These are phyloP conservation scores for Magallana angulata DNA, from an alignment of 1,140 invertebrate species.

Conservation along the genomic window DNA sequence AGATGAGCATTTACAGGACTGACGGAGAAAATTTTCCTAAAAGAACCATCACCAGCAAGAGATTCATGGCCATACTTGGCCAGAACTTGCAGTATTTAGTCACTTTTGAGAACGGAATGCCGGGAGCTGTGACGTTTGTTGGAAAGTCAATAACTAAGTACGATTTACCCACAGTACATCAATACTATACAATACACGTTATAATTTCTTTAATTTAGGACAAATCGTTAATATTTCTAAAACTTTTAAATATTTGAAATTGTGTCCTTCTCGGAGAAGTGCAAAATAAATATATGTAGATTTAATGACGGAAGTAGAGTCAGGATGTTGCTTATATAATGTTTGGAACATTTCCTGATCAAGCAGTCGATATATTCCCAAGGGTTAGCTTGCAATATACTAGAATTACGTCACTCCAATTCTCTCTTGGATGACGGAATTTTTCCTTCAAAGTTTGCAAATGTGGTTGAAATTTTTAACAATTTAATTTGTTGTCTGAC, in stretches of 20 bases:
- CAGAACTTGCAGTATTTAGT: constrained; percentile 1
- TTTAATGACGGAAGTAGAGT: neutral
- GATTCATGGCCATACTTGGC: constrained; percentile 13
- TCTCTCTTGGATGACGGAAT: no score
- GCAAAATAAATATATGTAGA: no score
- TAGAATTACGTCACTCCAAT: no score
- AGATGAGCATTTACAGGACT: neutral
- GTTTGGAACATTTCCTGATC: neutral
- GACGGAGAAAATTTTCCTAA: neutral
- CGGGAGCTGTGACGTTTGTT: neutral
- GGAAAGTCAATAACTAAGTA: neutral
- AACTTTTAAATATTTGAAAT: neutral
- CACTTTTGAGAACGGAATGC: neutral
- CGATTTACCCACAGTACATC: no score
- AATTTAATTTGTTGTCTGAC: no score
- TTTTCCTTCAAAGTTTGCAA: no score
- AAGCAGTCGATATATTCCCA: neutral
- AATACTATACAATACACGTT: no score
- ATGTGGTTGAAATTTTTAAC: no score
- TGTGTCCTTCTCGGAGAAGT: neutral
- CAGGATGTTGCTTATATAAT: neutral
- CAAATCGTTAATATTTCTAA: no score
- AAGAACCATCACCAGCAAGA: neutral
- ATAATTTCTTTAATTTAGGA: no score
- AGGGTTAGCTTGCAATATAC: no score